Conservation (phyloP, 2,888 invertebrate genomes). For the Agrenia bidenticulata region DNA sequence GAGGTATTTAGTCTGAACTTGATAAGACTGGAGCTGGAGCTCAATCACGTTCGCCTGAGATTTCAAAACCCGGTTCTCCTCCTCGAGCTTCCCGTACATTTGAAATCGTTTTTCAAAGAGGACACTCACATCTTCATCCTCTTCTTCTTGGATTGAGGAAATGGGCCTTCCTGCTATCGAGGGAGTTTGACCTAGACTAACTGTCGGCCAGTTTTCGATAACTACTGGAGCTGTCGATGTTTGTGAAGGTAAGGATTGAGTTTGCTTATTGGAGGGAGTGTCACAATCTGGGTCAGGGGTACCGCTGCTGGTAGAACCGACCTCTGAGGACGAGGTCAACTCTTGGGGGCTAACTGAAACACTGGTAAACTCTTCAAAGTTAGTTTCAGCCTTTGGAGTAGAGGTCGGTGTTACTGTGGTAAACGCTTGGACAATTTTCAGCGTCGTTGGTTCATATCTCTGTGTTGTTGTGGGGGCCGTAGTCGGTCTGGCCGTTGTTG, state of each 20-base stretch:
- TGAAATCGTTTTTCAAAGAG: no score
- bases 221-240: no score
- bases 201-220: slow-evolving; percentile 20
- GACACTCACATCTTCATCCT: slow-evolving; percentile 24
- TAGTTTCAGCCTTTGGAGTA: no score
- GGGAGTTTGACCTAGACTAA: no score
- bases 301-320: neutral
- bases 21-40: neutral
- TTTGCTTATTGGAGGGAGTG: neutral
- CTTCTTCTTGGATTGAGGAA: slow-evolving; percentile 31
- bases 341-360: no score
- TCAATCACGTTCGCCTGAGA: neutral
- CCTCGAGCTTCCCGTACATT: neutral
- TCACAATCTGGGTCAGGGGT: neutral
- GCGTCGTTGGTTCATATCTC: neutral
- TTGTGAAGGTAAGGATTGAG: neutral
- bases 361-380: no score
- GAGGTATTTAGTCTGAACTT: slow-evolving; percentile 14
- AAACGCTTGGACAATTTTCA: neutral
- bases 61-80: slow-evolving; percentile 9
- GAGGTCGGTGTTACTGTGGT: slow-evolving; percentile 8
- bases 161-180: no score
- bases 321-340: neutral
- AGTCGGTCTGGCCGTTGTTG: neutral
- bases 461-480: no score